Conservation (phyloP, 2,113 vertebrate genomes). For the Desmodus rotundus region DNA sequence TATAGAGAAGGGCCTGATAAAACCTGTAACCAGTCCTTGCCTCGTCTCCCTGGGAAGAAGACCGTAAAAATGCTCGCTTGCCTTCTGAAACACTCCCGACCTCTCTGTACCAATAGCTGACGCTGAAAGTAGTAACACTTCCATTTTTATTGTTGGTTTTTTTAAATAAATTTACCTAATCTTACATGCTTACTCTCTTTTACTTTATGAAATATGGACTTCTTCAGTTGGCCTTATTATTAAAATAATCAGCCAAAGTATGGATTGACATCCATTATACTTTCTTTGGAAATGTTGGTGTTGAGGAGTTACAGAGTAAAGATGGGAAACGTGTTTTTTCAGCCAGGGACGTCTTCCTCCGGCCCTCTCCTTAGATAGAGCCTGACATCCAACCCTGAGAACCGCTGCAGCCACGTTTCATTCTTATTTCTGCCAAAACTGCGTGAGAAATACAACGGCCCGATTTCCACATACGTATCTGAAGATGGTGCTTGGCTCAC, state of each 20-base stretch:
- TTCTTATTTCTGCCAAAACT: background rate
- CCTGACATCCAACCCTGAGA: background rate
- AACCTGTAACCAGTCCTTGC: background rate
- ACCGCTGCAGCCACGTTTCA: background rate
- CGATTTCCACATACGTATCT: background rate
- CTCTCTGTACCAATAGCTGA: background rate
- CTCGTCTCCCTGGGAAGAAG: background rate
- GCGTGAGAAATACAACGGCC: background rate
- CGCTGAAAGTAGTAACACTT: background rate
- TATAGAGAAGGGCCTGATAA: background rate
- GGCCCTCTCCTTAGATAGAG: background rate
- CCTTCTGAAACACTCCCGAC: background rate
- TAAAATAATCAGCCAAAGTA: background rate
- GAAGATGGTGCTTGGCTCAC: background rate
- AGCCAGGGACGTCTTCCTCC: background rate
- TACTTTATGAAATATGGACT: background rate
- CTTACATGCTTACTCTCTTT: background rate
- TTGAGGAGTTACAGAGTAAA: background rate
- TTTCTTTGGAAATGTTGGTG: background rate
- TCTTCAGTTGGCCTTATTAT: background rate
- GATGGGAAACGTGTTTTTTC: too few species aligned
- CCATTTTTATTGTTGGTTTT: background rate
- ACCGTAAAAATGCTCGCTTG: background rate
- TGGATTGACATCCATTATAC: background rate
- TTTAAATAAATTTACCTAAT: background rate